These are phyloP conservation scores for Schizopygopsis pylzovi DNA, from an alignment of 2,797 vertebrate genomes.

Conservation along the genomic window DNA sequence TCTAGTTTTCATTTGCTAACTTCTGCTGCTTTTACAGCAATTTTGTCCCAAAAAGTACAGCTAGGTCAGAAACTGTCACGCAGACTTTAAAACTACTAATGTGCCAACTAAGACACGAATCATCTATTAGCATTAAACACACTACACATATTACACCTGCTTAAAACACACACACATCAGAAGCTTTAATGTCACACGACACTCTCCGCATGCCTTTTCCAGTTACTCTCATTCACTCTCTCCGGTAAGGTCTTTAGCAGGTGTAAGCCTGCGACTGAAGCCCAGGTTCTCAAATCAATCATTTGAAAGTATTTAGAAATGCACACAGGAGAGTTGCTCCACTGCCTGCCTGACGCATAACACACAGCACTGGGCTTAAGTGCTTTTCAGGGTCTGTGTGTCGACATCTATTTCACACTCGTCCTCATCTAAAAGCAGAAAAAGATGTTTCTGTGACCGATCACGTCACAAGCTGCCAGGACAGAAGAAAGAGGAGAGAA, in stretches of 20 bases:
- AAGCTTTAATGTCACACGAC: constrained; percentile 40
- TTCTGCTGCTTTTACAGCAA: background rate
- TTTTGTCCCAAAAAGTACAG: background rate
- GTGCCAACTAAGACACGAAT: constrained; percentile 21
- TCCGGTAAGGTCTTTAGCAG: constrained; percentile 55
- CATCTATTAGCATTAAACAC: constrained; percentile 18
- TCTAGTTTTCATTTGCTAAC: background rate
- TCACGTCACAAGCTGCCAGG: constrained; percentile 71
- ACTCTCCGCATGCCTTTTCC: constrained; percentile 37
- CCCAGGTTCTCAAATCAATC: constrained; percentile 73
- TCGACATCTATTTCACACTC: constrained; percentile 81
- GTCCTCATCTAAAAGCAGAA: constrained; percentile 75
- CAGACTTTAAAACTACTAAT: constrained; percentile 18
- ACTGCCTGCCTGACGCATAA: constrained; percentile 70
- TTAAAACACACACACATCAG: constrained; percentile 50
- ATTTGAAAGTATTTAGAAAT: constrained; percentile 79
- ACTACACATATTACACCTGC: constrained; percentile 30
- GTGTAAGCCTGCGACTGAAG: constrained; percentile 60
- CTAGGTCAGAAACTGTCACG: background rate
- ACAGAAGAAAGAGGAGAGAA: constrained; percentile 35
- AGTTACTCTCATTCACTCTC: constrained; percentile 46
- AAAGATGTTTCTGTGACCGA: constrained; percentile 74
- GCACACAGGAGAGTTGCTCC: constrained; percentile 63
- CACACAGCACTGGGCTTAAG: constrained; percentile 72
- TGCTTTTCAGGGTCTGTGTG: constrained; percentile 79